Conservation (phyloP, 37 sponge, comb jelly and placozoan species). For the Aplysina aerophoba region DNA sequence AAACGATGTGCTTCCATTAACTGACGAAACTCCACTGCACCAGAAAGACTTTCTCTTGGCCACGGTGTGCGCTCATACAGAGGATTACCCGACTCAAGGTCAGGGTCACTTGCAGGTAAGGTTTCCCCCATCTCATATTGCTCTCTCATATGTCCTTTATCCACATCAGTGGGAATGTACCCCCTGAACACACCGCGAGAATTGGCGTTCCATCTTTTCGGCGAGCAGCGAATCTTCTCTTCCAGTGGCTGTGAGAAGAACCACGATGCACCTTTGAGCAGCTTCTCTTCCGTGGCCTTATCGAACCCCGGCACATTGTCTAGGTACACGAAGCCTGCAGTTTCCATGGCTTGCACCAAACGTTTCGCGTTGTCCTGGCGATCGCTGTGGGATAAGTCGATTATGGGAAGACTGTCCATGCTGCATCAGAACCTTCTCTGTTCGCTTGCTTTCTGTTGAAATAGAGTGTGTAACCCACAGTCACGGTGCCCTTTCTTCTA, state of each 20-base stretch:
- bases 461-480: too few species aligned
- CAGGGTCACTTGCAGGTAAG: conserved; percentile 43
- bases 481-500: too few species aligned
- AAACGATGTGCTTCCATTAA: conserved; percentile 13
- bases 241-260: conserved; percentile 52
- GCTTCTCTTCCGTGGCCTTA: conserved; percentile 7
- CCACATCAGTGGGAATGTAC: conserved; percentile 40
- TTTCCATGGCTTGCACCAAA: conserved; percentile 39
- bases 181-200: conserved; percentile 43
- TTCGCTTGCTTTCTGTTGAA: too few species aligned
- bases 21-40: background rate
- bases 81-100: conserved; percentile 24
- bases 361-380: background rate
- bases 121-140: conserved; percentile 44
- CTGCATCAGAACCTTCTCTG: too few species aligned
- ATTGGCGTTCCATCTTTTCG: conserved; percentile 42
- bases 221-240: conserved; percentile 31
- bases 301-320: conserved; percentile 61
- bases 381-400: conserved; percentile 37
- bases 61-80: conserved; percentile 49
- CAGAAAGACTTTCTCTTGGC: background rate
- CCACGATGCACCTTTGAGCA: conserved; percentile 37
- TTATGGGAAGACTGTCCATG: conserved; percentile 33
- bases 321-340: conserved; percentile 60
- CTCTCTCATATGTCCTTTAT: conserved; percentile 36